phyloP scores from a whole-genome alignment of 1,140 invertebrate genomes.

The Thalassaphorura encarpata region DNA sequence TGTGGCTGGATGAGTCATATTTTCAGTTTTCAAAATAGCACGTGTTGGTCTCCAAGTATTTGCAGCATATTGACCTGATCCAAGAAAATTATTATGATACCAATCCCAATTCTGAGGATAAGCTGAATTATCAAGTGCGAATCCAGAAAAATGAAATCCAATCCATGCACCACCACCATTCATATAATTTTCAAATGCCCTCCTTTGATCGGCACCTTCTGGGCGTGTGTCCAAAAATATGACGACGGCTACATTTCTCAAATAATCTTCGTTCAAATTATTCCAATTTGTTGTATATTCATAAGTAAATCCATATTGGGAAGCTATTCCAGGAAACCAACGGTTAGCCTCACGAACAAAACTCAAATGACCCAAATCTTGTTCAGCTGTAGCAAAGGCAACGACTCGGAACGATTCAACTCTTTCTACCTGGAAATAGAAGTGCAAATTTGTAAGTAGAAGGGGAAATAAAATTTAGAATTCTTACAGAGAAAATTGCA shows the following conservation, averaged over 20 bases:
- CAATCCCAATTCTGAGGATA: constrained; percentile 21
- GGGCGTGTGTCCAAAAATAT: constrained; percentile 22
- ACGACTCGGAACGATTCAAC: constrained; percentile 10
- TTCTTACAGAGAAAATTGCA: too few species aligned
- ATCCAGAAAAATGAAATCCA: constrained; percentile 17
- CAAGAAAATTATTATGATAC: constrained; percentile 22
- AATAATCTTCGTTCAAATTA: constrained; percentile 13
- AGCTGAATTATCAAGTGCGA: constrained; percentile 3
- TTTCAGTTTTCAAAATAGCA: constrained; percentile 6
- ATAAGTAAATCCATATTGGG: constrained; percentile 10
- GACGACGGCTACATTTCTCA: constrained; percentile 8
- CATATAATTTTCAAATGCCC: constrained; percentile 19
- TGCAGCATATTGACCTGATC: constrained; percentile 13
- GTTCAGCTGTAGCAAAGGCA: constrained; percentile 10
- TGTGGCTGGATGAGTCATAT: constrained; percentile 9
- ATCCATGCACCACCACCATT: constrained; percentile 11
- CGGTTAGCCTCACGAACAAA: constrained; percentile 17
- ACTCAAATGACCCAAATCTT: constrained; percentile 10
- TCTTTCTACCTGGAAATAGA: neutral
- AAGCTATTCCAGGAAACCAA: constrained; percentile 8
- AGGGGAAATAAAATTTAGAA: too few species aligned
- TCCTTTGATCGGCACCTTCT: constrained; percentile 7
- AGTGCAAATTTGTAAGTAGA: too few species aligned
- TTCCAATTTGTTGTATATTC: constrained; percentile 15
- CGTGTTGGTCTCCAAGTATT: constrained; percentile 25